A percentile compares a stretch with the other conserved stretches of the same genome.
Conservation (phyloP, 2,797 vertebrate genomes). For the Urosaurus nigricauda region DNA sequence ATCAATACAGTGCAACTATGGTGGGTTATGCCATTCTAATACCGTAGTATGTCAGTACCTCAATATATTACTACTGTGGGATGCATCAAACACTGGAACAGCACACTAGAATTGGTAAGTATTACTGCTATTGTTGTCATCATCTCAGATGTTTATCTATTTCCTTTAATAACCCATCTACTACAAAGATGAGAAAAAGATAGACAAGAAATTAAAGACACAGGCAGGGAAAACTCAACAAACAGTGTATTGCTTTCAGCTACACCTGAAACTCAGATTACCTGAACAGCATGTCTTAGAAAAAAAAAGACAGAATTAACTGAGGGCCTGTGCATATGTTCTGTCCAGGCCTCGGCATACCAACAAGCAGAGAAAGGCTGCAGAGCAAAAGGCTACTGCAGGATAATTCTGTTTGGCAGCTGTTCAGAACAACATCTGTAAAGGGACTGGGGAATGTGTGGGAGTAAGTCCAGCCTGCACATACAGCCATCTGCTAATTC, state of each 20-base stretch:
- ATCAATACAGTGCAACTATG: background rate
- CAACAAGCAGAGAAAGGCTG: background rate
- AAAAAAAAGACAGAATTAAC: background rate
- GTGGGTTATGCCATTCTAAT: background rate
- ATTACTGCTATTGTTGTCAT: background rate
- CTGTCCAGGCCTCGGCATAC: background rate
- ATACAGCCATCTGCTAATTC: slow-evolving; percentile 25
- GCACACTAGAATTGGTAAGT: background rate
- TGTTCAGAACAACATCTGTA: slow-evolving; percentile 32
- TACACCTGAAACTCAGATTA: slow-evolving; percentile 15
- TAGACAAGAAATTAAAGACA: background rate
- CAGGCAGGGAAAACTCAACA: background rate
- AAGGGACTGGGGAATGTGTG: background rate
- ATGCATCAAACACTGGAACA: background rate
- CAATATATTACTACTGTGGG: background rate
- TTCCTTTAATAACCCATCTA: background rate
- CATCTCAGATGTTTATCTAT: background rate
- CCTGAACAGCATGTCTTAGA: background rate
- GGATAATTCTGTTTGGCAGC: background rate
- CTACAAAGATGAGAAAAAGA: background rate
- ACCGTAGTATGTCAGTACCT: background rate
- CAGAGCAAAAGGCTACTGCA: background rate
- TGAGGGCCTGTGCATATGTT: background rate
- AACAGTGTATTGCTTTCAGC: background rate
- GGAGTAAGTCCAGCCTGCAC: background rate